phyloP scores from a whole-genome alignment of 1,140 invertebrate genomes.

The Zaprionus nigranus region DNA sequence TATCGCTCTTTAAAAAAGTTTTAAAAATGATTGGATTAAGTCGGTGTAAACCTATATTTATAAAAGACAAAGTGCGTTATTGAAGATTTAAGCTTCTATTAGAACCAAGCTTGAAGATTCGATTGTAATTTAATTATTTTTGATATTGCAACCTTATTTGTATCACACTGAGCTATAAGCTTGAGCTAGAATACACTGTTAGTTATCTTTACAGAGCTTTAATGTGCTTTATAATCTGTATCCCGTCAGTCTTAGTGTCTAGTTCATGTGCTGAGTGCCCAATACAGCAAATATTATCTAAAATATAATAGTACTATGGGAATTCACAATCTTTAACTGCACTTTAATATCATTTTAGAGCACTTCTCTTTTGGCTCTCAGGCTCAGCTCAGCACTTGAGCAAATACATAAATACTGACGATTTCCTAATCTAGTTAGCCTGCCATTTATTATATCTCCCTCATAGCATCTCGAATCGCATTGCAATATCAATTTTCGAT shows the following conservation, averaged over 20 bases:
- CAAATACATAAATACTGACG: constrained; percentile 8
- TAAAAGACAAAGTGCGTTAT: no score
- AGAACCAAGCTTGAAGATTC: no score
- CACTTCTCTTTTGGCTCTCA: neutral
- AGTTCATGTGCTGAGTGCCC: neutral
- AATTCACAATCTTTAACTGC: neutral
- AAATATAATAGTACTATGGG: neutral
- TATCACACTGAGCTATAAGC: no score
- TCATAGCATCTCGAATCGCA: constrained; percentile 14
- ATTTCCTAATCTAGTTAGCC: constrained; percentile 26
- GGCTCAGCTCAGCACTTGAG: neutral
- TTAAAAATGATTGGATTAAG: no score
- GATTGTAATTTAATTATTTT: no score
- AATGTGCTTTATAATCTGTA: neutral
- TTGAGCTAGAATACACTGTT: no score
- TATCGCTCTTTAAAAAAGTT: no score
- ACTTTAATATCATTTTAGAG: neutral
- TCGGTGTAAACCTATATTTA: no score
- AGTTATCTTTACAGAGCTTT: neutral
- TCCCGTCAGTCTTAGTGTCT: no score
- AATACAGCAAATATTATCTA: neutral
- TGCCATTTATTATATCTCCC: constrained; percentile 13
- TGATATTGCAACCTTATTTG: no score
- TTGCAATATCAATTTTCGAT: constrained; percentile 44
- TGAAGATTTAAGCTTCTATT: no score